Evolutionary conservation across 2,113 vertebrate genomes (phyloP).

Genomic region (Leptodactylus fuscus): DNA sequence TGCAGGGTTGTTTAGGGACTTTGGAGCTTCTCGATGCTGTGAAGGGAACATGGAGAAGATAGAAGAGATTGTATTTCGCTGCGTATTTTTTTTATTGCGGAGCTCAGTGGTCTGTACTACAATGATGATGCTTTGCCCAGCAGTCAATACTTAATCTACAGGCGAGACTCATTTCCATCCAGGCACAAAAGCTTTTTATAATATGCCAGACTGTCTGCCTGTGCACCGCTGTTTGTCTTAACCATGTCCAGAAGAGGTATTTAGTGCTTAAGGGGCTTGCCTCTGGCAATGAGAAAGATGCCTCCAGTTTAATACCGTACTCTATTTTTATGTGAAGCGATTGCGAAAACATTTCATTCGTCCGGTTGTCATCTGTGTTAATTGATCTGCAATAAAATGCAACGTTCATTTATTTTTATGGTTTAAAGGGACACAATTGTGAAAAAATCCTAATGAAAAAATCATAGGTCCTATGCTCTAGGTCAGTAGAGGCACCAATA

Average conservation of each 20-base stretch:
- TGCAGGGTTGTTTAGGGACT: slow-evolving; percentile 68
- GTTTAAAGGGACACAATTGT: slow-evolving; percentile 15
- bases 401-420: neutral
- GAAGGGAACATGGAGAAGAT: slow-evolving; percentile 67
- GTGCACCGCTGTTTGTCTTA: slow-evolving; percentile 20
- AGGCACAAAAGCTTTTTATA: slow-evolving; percentile 61
- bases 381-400: neutral
- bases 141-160: slow-evolving; percentile 66
- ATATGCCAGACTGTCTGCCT: slow-evolving; percentile 27
- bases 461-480: neutral
- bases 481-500: neutral
- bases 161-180: slow-evolving; percentile 61
- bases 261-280: slow-evolving; percentile 32
- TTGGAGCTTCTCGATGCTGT: slow-evolving; percentile 63
- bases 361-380: neutral
- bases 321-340: slow-evolving; percentile 13
- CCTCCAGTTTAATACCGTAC: neutral
- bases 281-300: slow-evolving; percentile 4
- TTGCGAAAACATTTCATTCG: neutral
- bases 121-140: slow-evolving; percentile 60
- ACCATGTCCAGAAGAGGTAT: slow-evolving; percentile 28
- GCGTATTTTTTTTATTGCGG: slow-evolving; percentile 64
- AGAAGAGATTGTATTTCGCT: slow-evolving; percentile 62
- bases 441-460: neutral
- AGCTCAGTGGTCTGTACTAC: slow-evolving; percentile 67